phyloP scores from a whole-genome alignment of 2,888 invertebrate genomes.

The Timema podura region DNA sequence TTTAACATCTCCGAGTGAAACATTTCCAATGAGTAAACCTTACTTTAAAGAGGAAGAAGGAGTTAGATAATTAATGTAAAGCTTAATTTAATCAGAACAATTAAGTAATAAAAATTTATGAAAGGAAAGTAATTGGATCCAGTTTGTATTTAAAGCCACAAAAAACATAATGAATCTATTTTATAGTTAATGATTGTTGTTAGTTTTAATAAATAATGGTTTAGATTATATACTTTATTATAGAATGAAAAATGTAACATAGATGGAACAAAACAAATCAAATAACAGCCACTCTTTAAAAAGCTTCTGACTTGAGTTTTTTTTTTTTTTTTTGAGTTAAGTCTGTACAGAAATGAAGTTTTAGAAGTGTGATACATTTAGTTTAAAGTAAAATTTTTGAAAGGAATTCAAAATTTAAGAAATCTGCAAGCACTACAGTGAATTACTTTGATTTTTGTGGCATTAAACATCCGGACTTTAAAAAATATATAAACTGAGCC shows the following conservation, averaged over 20 bases:
- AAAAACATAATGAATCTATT: constrained; percentile 4
- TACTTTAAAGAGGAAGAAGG: constrained; percentile 34
- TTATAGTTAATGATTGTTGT: no score
- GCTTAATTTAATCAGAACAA: constrained; percentile 21
- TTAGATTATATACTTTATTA: no score
- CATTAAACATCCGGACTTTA: constrained; percentile 20
- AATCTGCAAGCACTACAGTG: not conserved
- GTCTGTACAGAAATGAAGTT: not conserved
- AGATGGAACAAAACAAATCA: not conserved
- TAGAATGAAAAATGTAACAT: no score
- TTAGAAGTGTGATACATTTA: not conserved
- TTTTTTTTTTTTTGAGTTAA: constrained; percentile 6
- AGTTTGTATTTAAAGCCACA: constrained; percentile 24
- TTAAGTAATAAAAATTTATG: constrained; percentile 16
- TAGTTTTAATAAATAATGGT: no score
- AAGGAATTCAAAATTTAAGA: not conserved
- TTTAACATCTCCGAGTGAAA: constrained; percentile 25
- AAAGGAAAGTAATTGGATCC: constrained; percentile 20
- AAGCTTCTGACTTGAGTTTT: no score
- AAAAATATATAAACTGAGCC: constrained; percentile 23
- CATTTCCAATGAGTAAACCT: constrained; percentile 33
- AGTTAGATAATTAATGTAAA: constrained; percentile 27
- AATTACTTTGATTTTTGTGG: constrained; percentile 20
- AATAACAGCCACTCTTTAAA: not conserved
- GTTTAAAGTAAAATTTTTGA: not conserved